These are phyloP conservation scores for Hemichromis elongatus DNA, from an alignment of 2,113 vertebrate species.

Conservation along the genomic window DNA sequence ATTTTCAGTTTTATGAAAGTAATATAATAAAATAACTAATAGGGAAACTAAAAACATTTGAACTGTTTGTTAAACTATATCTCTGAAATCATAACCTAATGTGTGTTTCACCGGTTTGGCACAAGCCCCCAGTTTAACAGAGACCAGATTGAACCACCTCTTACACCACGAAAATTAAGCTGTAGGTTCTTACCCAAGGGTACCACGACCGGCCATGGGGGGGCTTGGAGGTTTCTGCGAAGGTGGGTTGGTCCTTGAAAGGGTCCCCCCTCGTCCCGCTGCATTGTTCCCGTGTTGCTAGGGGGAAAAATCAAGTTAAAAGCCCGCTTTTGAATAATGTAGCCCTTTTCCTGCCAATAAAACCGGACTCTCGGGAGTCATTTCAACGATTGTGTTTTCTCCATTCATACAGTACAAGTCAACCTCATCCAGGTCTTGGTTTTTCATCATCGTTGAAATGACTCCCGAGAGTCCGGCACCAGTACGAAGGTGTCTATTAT, in stretches of 20 bases:
- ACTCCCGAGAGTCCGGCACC: no score
- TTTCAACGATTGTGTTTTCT: no score
- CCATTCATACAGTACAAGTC: no score
- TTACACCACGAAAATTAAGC: background rate
- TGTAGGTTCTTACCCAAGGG: slow-evolving; percentile 80
- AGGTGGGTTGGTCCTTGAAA: slow-evolving; percentile 95
- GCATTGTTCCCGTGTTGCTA: slow-evolving; percentile 95
- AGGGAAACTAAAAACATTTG: rapidly evolving
- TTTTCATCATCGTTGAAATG: no score
- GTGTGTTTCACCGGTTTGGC: background rate
- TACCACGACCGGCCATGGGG: slow-evolving; percentile 94
- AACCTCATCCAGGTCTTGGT: no score
- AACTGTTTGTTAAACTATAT: background rate
- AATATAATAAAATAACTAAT: background rate
- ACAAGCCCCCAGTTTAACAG: background rate
- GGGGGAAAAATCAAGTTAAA: slow-evolving; percentile 4
- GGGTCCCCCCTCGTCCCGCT: slow-evolving; percentile 83
- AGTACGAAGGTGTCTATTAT: background rate
- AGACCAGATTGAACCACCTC: background rate
- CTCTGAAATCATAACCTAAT: background rate
- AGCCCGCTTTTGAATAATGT: background rate
- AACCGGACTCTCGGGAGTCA: background rate
- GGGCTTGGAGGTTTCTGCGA: slow-evolving; percentile 98
- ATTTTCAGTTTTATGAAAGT: background rate
- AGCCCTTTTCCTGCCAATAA: background rate